Base-by-base conservation (phyloP, 2,797 vertebrate genomes). In the Diceros bicornis region DNA sequence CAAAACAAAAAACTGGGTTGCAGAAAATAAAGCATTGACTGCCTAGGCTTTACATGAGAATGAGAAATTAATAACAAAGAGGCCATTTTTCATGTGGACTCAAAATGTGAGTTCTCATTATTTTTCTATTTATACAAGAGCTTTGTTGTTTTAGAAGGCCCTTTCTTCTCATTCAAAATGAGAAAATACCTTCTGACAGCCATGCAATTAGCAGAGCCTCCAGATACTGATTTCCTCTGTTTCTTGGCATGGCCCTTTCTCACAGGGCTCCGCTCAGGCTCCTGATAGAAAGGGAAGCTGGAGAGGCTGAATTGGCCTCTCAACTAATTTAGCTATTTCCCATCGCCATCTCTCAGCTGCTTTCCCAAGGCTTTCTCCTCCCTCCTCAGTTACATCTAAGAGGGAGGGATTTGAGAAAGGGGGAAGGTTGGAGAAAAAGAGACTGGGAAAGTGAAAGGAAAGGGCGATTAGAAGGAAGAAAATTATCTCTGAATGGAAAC, bases 101-200 rank as follows among this genome's bases (percentile, higher is more conserved):
- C 69, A 77, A 59, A 96, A 96, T 59, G 57, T 78, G 71, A 96
- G 91, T 37, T 71, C 61, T 75, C 69, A 17, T 64, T 57, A 68
- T 52, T 47, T 69, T 25, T 59, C 91, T 81, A 27, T 86, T 91
- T 93, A 62, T 50, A 92, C 32, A 55, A 92, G 41, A 94, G 62
- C 62, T 52, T 82, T 95, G 87, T 71, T 96, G 29, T 93, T 88
- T 90, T 91, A 93, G 97, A 97, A 88, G 89, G 68, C 62, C 71
- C 87, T 97, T 97, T 96, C 86, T 97, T 96, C 89, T 97, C 68
- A 71, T 96, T 97, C 52, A 62, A 78, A 96, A 92, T 83, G 92
- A 96, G 77, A 92, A 96, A 96, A 89, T 79, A 95, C 71, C 94
- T 95, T 83, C 95, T 88, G 94, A 97, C 25, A 87, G 68, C 37